Evolutionary conservation across 1,140 invertebrate species (phyloP).

Genomic region (Teleopsis dalmanni): DNA sequence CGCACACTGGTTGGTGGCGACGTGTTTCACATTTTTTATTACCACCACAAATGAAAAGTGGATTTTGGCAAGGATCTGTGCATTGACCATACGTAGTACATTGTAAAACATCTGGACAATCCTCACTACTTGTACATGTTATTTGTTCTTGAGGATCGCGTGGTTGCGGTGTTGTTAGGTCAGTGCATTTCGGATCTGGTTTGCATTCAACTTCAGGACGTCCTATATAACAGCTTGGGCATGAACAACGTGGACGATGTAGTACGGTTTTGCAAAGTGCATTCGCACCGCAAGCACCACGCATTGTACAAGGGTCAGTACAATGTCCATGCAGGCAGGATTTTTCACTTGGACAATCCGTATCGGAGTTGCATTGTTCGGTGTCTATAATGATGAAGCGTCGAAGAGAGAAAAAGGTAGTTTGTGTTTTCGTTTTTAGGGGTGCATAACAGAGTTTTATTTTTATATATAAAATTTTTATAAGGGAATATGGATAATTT

Average conservation of each 20-base stretch:
- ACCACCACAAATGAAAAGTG: slow-evolving; percentile 58
- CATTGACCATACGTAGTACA: slow-evolving; percentile 67
- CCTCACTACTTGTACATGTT: slow-evolving; percentile 56
- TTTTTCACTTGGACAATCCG: slow-evolving; percentile 83
- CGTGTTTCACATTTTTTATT: slow-evolving; percentile 84
- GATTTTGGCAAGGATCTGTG: slow-evolving; percentile 64
- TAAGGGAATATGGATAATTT: slow-evolving; percentile 1
- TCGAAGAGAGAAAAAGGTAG: too few relatives aligned
- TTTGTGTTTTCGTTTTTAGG: slow-evolving; percentile 11
- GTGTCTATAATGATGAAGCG: slow-evolving; percentile 61
- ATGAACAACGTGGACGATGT: slow-evolving; percentile 76
- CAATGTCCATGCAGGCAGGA: slow-evolving; percentile 81
- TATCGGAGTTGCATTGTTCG: slow-evolving; percentile 77
- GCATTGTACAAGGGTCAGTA: slow-evolving; percentile 79
- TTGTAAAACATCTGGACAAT: slow-evolving; percentile 68
- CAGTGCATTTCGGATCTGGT: slow-evolving; percentile 65
- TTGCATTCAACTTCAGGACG: slow-evolving; percentile 67
- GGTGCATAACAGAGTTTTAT: slow-evolving; percentile 15
- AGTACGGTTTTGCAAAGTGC: slow-evolving; percentile 75
- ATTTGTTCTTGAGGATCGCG: slow-evolving; percentile 47
- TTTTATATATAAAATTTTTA: slow-evolving; percentile 1
- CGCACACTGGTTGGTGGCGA: slow-evolving; percentile 74
- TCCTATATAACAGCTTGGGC: slow-evolving; percentile 78
- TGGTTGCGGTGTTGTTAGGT: slow-evolving; percentile 46
- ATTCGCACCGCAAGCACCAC: slow-evolving; percentile 80